Evolutionary conservation across 2,888 invertebrate species (phyloP).

Genomic region (Amitus sp.): DNA sequence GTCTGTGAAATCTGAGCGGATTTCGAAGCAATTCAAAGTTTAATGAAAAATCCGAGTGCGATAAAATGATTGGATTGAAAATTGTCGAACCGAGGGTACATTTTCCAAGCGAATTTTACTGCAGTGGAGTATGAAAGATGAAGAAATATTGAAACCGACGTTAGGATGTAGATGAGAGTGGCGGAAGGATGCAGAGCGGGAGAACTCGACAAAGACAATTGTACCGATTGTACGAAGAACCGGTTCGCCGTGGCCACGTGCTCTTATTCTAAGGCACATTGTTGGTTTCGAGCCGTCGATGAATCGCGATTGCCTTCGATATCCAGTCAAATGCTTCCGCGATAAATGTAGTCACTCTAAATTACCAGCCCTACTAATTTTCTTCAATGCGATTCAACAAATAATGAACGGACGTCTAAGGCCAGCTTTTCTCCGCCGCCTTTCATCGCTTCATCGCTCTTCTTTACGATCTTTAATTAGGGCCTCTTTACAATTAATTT

Average conservation of each 20-base stretch:
- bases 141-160: constrained; percentile 1
- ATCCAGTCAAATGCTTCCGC: constrained; percentile 17
- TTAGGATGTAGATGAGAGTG: neutral
- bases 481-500: too few relatives aligned
- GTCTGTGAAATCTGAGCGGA: too few relatives aligned
- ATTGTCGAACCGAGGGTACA: neutral
- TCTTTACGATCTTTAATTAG: too few relatives aligned
- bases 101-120: too few relatives aligned
- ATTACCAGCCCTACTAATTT: constrained; percentile 1
- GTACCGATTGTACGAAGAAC: neutral
- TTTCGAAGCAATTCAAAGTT: too few relatives aligned
- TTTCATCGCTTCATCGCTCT: too few relatives aligned
- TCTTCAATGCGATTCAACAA: too few relatives aligned
- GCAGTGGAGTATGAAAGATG: neutral
- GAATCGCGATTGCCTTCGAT: constrained; percentile 33
- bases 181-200: neutral
- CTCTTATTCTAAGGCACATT: constrained; percentile 3
- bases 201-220: constrained; percentile 4
- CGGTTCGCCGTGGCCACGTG: neutral
- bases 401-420: too few relatives aligned
- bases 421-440: too few relatives aligned
- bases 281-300: constrained; percentile 14
- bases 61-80: too few relatives aligned
- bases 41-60: too few relatives aligned
- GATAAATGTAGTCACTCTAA: neutral